phyloP scores from a whole-genome alignment of 1,140 invertebrate species.

The Lepidotrigona ventralis region DNA sequence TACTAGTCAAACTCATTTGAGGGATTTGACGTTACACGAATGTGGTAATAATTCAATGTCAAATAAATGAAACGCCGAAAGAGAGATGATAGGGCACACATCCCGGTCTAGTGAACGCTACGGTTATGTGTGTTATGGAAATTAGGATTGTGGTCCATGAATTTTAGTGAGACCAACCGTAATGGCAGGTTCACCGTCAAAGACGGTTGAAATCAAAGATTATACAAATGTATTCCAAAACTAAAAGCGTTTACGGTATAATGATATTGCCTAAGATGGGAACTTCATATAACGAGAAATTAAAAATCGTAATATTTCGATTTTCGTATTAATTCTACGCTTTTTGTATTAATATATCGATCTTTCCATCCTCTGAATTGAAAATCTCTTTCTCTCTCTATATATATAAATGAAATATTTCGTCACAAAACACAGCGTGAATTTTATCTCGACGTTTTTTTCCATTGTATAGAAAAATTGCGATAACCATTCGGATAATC shows the following conservation, averaged over 20 bases:
- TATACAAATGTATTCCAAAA: not conserved
- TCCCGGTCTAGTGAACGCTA: not conserved
- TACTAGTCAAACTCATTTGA: too few species aligned
- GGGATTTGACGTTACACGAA: not conserved
- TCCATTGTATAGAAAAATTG: not conserved
- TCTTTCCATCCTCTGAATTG: not conserved
- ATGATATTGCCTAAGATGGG: not conserved
- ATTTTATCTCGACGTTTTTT: not conserved
- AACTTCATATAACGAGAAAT: not conserved
- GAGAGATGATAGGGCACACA: not conserved
- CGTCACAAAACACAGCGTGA: too few species aligned
- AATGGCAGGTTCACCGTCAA: not conserved
- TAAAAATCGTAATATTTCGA: not conserved
- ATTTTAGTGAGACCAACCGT: not conserved
- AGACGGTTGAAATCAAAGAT: too few species aligned
- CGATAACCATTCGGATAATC: not conserved
- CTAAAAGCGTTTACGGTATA: not conserved
- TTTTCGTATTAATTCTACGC: too few species aligned
- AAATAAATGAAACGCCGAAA: not conserved
- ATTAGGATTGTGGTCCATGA: too few species aligned
- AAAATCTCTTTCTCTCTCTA: too few species aligned
- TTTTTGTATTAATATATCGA: too few species aligned
- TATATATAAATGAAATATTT: too few species aligned
- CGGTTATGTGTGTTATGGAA: too few species aligned
- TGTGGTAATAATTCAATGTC: not conserved